Evolutionary conservation across 2,113 vertebrate species (phyloP).

Genomic region (Herpailurus yagouaroundi): DNA sequence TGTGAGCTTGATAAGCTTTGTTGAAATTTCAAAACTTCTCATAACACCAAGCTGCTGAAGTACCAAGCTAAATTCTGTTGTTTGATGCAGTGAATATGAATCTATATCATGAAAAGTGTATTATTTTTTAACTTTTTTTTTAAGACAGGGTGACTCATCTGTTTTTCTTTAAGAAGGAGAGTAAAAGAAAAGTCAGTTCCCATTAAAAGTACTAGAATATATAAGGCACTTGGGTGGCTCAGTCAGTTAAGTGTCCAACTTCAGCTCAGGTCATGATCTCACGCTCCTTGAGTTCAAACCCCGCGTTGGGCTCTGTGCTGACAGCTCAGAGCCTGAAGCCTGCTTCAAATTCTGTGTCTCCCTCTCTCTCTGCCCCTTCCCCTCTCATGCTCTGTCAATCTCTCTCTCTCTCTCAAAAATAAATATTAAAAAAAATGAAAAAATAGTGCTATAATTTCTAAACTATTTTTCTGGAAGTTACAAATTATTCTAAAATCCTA

Average conservation of each 20-base stretch:
- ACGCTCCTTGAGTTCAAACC: too few species aligned
- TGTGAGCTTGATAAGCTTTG: not conserved
- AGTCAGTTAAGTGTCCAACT: too few species aligned
- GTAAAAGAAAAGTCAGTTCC: not conserved
- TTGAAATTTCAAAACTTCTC: conserved; percentile 18
- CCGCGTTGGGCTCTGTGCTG: too few species aligned
- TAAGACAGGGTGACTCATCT: not conserved
- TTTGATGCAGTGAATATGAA: not conserved
- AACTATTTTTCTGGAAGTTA: not conserved
- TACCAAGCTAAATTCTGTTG: not conserved
- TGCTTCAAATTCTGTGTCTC: too few species aligned
- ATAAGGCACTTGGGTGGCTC: too few species aligned
- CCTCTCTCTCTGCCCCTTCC: too few species aligned
- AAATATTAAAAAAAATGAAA: too few species aligned
- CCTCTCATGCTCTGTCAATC: too few species aligned
- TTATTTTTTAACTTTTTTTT: not conserved
- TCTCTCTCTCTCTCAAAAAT: too few species aligned
- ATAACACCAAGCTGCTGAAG: not conserved
- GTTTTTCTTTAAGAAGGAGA: not conserved
- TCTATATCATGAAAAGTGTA: not conserved
- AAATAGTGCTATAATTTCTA: not conserved
- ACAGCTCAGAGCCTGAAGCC: too few species aligned
- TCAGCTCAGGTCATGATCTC: too few species aligned
- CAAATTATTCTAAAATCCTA: not conserved
- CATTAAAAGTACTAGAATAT: not conserved